Evolutionary conservation across 2,113 vertebrate genomes (phyloP).

Genomic region (Lonchura striata): DNA sequence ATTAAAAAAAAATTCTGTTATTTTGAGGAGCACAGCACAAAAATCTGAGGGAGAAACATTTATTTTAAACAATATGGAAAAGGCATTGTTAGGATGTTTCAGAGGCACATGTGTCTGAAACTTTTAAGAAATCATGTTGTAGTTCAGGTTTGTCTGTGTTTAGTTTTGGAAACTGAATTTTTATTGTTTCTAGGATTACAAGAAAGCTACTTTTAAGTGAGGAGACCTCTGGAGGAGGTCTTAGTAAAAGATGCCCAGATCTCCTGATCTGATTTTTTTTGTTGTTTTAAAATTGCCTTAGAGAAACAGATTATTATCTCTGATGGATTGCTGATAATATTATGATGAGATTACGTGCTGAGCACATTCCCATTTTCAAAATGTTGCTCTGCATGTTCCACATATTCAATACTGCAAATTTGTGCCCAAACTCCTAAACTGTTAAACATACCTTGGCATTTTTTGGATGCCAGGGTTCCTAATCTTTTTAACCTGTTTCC

Average conservation of each 20-base stretch:
- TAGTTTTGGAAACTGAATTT: neutral
- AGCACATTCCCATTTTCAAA: neutral
- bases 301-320: constrained; percentile 22
- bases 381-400: neutral
- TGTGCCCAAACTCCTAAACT: neutral
- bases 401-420: neutral
- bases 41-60: neutral
- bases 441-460: neutral
- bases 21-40: neutral
- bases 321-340: neutral
- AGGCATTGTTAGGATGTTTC: neutral
- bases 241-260: neutral
- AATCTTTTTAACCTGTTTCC: neutral
- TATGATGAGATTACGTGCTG: neutral
- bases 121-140: neutral
- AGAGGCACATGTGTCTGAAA: neutral
- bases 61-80: neutral
- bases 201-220: neutral
- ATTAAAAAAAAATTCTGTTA: neutral
- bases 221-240: neutral
- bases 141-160: neutral
- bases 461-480: neutral
- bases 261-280: neutral
- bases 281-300: neutral
- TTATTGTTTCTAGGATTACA: neutral